Conservation (phyloP, 2,797 vertebrate genomes). For the Cryptoblepharus egeriae region DNA sequence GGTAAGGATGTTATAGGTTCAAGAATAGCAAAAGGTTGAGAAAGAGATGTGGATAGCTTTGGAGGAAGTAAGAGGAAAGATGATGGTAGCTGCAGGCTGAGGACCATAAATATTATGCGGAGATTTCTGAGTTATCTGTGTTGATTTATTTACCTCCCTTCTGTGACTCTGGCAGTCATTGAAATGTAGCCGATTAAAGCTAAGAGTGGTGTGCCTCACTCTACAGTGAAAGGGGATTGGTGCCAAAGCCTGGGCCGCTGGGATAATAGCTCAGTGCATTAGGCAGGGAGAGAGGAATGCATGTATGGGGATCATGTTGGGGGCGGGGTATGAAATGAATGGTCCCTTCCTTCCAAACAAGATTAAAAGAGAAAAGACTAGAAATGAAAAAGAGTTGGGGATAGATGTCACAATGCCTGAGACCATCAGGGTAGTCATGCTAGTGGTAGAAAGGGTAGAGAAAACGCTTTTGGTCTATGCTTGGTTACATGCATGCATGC, state of each 20-base stretch:
- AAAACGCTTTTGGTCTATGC: background rate
- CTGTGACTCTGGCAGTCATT: background rate
- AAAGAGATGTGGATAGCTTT: background rate
- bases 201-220: background rate
- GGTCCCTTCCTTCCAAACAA: constrained; percentile 22
- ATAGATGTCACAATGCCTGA: background rate
- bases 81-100: background rate
- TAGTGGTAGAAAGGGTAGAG: no score
- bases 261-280: constrained; percentile 23
- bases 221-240: constrained; percentile 10
- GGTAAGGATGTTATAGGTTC: background rate
- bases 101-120: background rate
- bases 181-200: constrained; percentile 11
- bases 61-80: background rate
- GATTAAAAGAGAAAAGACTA: constrained; percentile 6
- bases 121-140: background rate
- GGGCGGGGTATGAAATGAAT: constrained; percentile 14
- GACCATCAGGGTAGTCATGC: background rate
- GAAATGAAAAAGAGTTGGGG: no score
- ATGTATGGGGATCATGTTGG: constrained; percentile 16
- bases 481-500: background rate
- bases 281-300: background rate
- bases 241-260: background rate
- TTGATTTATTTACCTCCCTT: constrained; percentile 7
- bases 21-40: background rate